Base-by-base conservation (phyloP, 2,113 vertebrate species). In the Paramisgurnus dabryanus region DNA sequence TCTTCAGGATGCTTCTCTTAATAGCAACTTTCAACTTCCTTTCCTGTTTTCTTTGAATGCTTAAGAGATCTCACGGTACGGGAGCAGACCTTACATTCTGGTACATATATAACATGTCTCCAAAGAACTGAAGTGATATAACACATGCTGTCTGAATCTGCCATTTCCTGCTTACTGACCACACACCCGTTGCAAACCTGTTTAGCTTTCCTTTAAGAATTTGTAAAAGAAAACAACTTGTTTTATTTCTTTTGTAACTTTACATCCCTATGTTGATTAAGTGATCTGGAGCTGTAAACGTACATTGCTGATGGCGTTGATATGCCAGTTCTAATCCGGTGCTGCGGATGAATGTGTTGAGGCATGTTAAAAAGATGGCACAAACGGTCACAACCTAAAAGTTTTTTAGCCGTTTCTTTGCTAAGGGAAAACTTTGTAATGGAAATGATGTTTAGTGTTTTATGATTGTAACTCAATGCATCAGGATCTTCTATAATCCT, bases 301-400 rank as follows among this genome's bases (percentile, higher is more conserved):
- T 76, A 80, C 83, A 78, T 67, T 65, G 72, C 84, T 78, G 69
- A 80, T 61, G 70, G 83, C 72, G 45, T 34, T 4, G 68, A 76
- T 81, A 89, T 89, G 92, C 93, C 92, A 89, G 87, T 91, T 89
- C 90, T 89, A 92, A 94, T 93, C 91, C 83, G 85, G 91, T 89
- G 91, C 82, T 60, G 34, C 86, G 87, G 93, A 87, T 82, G 85
- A 91, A 94, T 91, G 90, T 93, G 87, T 80, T 77, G 84, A 87
- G 84, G 86, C 85, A 87, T 83, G 88, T 81, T 85, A 85, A 83
- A 57, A 22, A 74, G 76, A 82, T 93, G 92, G 93, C 92, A 94
- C 90, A 93, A 94, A 93, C 86, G 89, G 89, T 85, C 85, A 90
- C 50, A 10, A 10, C 1, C 6, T 49, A 3, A 34, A 34, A 34